These are phyloP conservation scores for Unio pictorum DNA, from an alignment of 2,888 invertebrate genomes.

Conservation along the genomic window DNA sequence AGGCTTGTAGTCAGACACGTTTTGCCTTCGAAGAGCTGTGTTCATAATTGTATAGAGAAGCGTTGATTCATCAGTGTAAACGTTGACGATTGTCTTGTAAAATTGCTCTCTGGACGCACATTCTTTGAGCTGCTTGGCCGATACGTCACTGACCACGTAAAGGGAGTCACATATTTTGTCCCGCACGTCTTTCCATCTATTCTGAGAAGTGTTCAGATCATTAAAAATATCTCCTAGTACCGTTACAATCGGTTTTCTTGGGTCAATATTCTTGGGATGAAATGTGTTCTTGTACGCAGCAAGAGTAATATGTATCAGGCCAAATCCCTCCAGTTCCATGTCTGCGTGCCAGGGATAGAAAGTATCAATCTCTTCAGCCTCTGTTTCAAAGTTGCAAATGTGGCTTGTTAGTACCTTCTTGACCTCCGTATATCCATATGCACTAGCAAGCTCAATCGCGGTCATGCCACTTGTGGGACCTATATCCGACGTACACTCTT, in stretches of 20 bases:
- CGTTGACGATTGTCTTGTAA: slow-evolving; percentile 20
- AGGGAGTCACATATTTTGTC: slow-evolving; percentile 31
- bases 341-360: slow-evolving; percentile 7
- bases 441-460: too few relatives aligned
- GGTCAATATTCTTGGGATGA: too few relatives aligned
- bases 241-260: too few relatives aligned
- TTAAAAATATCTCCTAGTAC: neutral
- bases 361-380: slow-evolving; percentile 16
- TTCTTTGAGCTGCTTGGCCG: slow-evolving; percentile 8
- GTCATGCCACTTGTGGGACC: too few relatives aligned
- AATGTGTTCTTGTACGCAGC: slow-evolving; percentile 3
- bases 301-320: slow-evolving; percentile 25
- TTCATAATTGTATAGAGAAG: slow-evolving; percentile 29
- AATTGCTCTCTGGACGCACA: slow-evolving; percentile 23
- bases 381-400: too few relatives aligned
- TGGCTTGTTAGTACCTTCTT: too few relatives aligned
- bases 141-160: slow-evolving; percentile 15
- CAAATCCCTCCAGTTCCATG: slow-evolving; percentile 14
- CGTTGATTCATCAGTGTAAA: slow-evolving; percentile 32
- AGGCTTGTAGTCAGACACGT: slow-evolving; percentile 21
- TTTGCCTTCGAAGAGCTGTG: slow-evolving; percentile 33
- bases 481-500: too few relatives aligned
- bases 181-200: slow-evolving; percentile 23
- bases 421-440: too few relatives aligned
- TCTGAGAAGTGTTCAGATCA: slow-evolving; percentile 14